Base-by-base conservation (phyloP, 2,113 vertebrate genomes). In the Saiga tatarica region DNA sequence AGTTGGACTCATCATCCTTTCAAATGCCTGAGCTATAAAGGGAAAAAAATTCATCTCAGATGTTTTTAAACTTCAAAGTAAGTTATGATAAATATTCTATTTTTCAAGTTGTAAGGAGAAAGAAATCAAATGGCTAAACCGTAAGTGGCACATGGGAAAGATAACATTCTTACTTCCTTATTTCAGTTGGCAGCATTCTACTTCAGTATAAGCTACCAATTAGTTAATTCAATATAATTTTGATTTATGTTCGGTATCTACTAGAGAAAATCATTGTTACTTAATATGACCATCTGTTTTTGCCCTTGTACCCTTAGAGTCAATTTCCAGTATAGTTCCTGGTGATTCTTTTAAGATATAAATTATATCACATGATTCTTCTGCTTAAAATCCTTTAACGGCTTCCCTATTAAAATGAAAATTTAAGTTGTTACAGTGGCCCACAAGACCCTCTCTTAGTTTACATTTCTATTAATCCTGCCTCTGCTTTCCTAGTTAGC, bases 1-100 rank as follows among this genome's bases (percentile, higher is more conserved):
- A 91, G 99, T 99, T 94, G 99, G 99, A 98, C 99, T 99, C 99
- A 99, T 99, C 99, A 99, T 99, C 98, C 99, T 99, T 99, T 99
- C 99, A 98, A 99, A 99, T 97, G 99, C 99, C 99, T 99, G 99
- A 98, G 99, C 99, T 99, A 97, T 97, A 97, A 98, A 95, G 89
- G 95, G 97, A 62, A 94, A 91, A 94, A 96, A 13, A 45, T 96
- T 95, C 83, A 92, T 94, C 82, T 97, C 92, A 97, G 52, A 67
- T 81, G 42, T 19, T 87, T 96, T 60, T 76, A 59, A 82, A 85
- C 50, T 53, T 94, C 33, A 60, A 94, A 93, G 85, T 50, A 96
- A 97, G 59, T 76, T 88, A 95, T 81, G 62, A 95, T 87, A 92
- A 88, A 81, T 87, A 89, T 3, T 86, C 50, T 76, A 83, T 85